Evolutionary conservation across 1,140 invertebrate genomes (phyloP).

Genomic region (Andricus grossulariae): DNA sequence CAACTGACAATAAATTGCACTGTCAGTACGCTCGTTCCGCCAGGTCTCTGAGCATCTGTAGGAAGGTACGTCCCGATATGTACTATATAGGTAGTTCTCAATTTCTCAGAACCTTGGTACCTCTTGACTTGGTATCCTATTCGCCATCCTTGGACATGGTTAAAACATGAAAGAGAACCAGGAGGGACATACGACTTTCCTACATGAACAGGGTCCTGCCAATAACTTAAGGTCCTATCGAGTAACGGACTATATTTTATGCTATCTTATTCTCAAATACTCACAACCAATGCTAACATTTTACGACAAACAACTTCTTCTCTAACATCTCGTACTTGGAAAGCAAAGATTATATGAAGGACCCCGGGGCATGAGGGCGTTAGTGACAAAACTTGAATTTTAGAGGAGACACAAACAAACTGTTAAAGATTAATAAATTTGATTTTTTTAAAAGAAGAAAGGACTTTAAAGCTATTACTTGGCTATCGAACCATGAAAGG

Average conservation of each 20-base stretch:
- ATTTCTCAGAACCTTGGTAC: conserved; percentile 33
- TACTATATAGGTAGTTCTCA: conserved; percentile 35
- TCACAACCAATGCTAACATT: background rate
- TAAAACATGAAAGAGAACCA: background rate
- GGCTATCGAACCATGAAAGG: no score
- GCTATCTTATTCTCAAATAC: conserved; percentile 1
- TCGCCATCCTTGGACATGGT: background rate
- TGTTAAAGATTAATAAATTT: no score
- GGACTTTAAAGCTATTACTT: no score
- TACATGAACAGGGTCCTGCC: background rate
- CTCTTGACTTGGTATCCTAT: background rate
- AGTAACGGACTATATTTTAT: conserved; percentile 7
- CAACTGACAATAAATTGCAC: conserved; percentile 45
- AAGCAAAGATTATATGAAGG: no score
- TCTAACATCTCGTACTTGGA: background rate
- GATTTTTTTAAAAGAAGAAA: no score
- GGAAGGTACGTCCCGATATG: conserved; percentile 6
- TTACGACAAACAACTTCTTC: background rate
- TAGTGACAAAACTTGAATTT: no score
- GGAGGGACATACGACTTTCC: background rate
- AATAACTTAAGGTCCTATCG: background rate
- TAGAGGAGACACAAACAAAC: no score
- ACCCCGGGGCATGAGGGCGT: no score
- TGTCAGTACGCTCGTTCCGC: conserved; percentile 41
- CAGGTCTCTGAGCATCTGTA: conserved; percentile 8